Base-by-base conservation (phyloP, 2,797 vertebrate genomes). In the Neosalanx taihuensis region DNA sequence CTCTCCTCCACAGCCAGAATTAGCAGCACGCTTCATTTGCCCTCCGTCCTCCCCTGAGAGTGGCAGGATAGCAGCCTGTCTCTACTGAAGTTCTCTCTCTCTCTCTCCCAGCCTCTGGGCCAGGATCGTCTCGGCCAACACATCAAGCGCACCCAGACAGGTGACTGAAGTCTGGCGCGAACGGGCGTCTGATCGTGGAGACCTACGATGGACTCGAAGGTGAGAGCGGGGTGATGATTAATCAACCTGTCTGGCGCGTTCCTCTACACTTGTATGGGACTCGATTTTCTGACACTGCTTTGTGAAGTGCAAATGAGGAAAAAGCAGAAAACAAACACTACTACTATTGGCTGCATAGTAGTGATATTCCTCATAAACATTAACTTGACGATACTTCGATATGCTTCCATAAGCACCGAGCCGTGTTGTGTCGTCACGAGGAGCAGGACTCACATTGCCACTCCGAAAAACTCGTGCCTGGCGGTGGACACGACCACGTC, bases 391-490 rank as follows among this genome's bases (percentile, higher is more conserved):
- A 10, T 12, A 3, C 0, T 9, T 9, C 3, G 10, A 13, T 26
- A 46, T 13, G 41, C 41, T 46, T 9, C 13, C 2, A 46, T 9
- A 3, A 46, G 41, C 41, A 46, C 51, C 6, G 15, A n/a, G 18
- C 15, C 5, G 23, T 49, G n/a, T 65, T 29, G 15, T 15, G 49
- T 49, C 26, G 13, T 3, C 17, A 79, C 79, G 84, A 85, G 20
- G 80, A 81, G 51, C 51, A 79, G 81, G 64, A 95, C 96, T 97
- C 92, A 99, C 97, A 99, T 95, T 71, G 97, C 96, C 68, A 99
- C 97, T 4, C 97, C 97, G 74, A 99, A 99, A 93, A 99, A 99
- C 90, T 99, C 96, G 5, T 99, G 97, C 77, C 90, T 95, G 87
- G 97, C 94, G 41, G 97, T 99, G 60, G 97, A 99, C 89, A 99